Percentiles rank a stretch among this genome's conserved stretches.
Evolutionary conservation across 2,797 vertebrate genomes (phyloP).

Genomic region (Sebastes umbrosus): DNA sequence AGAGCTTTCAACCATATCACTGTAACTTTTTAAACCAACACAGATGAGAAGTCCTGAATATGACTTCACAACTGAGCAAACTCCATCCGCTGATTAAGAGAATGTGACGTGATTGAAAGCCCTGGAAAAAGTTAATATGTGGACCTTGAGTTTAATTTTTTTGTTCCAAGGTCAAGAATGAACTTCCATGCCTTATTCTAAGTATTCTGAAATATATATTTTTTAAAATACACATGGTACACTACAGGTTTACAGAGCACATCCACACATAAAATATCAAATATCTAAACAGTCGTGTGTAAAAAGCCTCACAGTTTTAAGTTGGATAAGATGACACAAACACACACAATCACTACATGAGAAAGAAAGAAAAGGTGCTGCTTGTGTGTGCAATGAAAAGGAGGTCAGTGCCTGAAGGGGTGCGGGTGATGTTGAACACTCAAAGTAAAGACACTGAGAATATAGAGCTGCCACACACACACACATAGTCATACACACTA

Average conservation of each 20-base stretch:
- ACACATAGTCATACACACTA: not conserved
- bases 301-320: not conserved
- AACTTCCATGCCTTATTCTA: not conserved
- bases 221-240: not conserved
- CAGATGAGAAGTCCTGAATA: not conserved
- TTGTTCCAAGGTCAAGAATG: not conserved
- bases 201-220: not conserved
- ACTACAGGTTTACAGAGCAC: not conserved
- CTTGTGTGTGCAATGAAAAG: constrained; percentile 71
- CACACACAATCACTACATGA: not conserved
- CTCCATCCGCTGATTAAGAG: not conserved
- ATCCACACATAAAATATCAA: not conserved
- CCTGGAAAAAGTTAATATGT: not conserved
- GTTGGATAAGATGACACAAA: not conserved
- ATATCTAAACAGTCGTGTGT: not conserved
- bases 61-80: not conserved
- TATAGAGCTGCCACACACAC: not conserved
- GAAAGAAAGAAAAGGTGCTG: constrained; percentile 49
- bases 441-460: constrained; percentile 43
- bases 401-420: constrained; percentile 73
- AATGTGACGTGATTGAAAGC: not conserved
- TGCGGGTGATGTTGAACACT: constrained; percentile 49
- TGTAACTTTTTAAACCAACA: not conserved
- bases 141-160: not conserved
- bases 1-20: not conserved